Evolutionary conservation across 2,797 vertebrate species (phyloP), one percentile per base, ranked within the genome.

Genomic region (Oreortyx pictus): DNA sequence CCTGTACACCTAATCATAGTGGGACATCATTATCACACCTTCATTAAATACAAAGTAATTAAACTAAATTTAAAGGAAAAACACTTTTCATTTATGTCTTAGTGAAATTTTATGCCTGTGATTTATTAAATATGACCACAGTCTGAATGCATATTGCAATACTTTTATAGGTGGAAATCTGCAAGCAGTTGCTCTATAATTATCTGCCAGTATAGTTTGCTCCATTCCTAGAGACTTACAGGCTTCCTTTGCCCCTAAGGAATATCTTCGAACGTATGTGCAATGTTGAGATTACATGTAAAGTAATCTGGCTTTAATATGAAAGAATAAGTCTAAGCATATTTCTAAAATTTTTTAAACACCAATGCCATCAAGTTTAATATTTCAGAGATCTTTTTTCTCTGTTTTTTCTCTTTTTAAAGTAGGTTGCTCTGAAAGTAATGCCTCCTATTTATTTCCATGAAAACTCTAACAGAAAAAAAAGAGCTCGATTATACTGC

Each of bases 61-160:
- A 61, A 77, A 96, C 20, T 47, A 73, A 94, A 62, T 80, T 23
- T 35, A 73, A 56, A 95, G 74, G 49, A 87, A 96, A 83, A 86
- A 10, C 31, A 82, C 77, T 82, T 75, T 74, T 39, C 47, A 65
- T 39, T 19, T 88, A 88, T 88, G 72, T 80, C 54, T 78, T 82
- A 44, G 47, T 4, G 85, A 96, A 93, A 54, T 61, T 78, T 95
- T 93, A 59, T 24, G n/a, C 18, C 65, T 88, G 62, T 88, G 80
- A 89, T 92, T 24, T 62, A 89, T 82, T 89, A 92, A 95, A 93
- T 82, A 89, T 67, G 85, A 90, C 35, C 92, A 65, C 20, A 85
- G 47, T 20, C 66, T 86, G 76, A 90, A 88, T 79, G 77, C 52
- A 72, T 24, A 39, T 43, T 59, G 29, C 60, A 92, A 67, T 74